A percentile compares a stretch with the other conserved stretches of the same genome.
Conservation (phyloP, 2,888 invertebrate species). For the Drosophila buzzatii region DNA sequence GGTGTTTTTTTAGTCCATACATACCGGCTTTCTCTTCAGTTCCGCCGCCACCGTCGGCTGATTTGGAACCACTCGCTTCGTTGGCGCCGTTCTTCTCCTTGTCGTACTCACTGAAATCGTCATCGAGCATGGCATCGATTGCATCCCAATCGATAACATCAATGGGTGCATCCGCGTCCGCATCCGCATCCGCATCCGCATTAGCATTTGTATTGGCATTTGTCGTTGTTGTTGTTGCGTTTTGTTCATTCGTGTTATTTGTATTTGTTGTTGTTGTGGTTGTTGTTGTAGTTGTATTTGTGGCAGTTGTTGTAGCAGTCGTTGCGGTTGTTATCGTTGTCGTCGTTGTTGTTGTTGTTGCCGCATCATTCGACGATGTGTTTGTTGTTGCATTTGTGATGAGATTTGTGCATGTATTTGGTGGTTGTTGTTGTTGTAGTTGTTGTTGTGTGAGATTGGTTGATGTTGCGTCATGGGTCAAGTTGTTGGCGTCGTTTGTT, state of each 20-base stretch:
- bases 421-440: slow-evolving; percentile 82
- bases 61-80: slow-evolving; percentile 78
- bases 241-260: slow-evolving; percentile 69
- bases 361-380: slow-evolving; percentile 80
- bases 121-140: slow-evolving; percentile 83
- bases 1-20: slow-evolving; percentile 41
- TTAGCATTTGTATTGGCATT: slow-evolving; percentile 76
- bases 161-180: slow-evolving; percentile 77
- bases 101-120: slow-evolving; percentile 84
- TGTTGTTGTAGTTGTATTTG: slow-evolving; percentile 58
- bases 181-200: slow-evolving; percentile 56
- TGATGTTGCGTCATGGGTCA: slow-evolving; percentile 80
- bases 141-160: slow-evolving; percentile 84
- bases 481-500: slow-evolving; percentile 74
- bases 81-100: slow-evolving; percentile 82
- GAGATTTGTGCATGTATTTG: slow-evolving; percentile 81
- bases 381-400: slow-evolving; percentile 82
- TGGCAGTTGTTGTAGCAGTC: slow-evolving; percentile 70
- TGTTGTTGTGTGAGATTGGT: slow-evolving; percentile 39
- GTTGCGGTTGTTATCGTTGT: slow-evolving; percentile 54
- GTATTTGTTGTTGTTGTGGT: slow-evolving; percentile 50
- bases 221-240: slow-evolving; percentile 75
- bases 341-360: slow-evolving; percentile 66
- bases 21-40: slow-evolving; percentile 94
- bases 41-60: slow-evolving; percentile 66